Conservation (phyloP, 2,888 invertebrate species). For the Agriopis leucophaearia region DNA sequence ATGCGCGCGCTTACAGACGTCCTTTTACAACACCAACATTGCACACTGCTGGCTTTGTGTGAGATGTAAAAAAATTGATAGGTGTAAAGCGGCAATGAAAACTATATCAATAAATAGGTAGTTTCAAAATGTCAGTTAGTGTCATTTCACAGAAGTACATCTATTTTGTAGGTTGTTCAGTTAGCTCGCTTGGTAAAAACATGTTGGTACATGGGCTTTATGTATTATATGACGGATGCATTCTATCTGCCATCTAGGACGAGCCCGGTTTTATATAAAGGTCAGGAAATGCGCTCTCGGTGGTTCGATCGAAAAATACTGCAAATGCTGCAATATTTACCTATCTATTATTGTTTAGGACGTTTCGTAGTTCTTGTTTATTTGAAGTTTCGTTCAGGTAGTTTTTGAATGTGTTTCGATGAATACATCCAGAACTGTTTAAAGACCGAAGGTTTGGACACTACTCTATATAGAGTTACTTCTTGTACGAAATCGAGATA, state of each 20-base stretch:
- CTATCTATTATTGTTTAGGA: constrained; percentile 32
- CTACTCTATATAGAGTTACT: too few species aligned
- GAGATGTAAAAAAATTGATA: neutral
- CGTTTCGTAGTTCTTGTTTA: constrained; percentile 9
- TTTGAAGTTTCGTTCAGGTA: neutral
- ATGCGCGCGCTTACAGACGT: constrained; percentile 48
- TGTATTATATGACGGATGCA: constrained; percentile 74
- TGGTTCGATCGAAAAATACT: constrained; percentile 49
- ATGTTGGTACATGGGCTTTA: constrained; percentile 66
- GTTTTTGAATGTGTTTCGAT: neutral
- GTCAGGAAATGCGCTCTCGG: constrained; percentile 66
- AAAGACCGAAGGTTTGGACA: too few species aligned
- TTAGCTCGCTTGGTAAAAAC: constrained; percentile 70
- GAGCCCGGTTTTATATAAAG: constrained; percentile 71
- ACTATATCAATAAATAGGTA: neutral
- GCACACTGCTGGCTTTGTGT: constrained; percentile 52
- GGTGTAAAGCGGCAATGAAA: constrained; percentile 49
- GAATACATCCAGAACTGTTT: too few species aligned
- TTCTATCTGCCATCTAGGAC: constrained; percentile 73
- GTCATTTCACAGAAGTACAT: constrained; percentile 71
- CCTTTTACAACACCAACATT: constrained; percentile 26
- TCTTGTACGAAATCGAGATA: too few species aligned
- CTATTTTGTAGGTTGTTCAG: constrained; percentile 78
- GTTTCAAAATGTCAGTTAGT: constrained; percentile 44
- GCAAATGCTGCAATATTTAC: constrained; percentile 43